A percentile compares a stretch with the other conserved stretches of the same genome.
Evolutionary conservation across 2,888 invertebrate genomes (phyloP).

Genomic region (Caenorhabditis sp.): DNA sequence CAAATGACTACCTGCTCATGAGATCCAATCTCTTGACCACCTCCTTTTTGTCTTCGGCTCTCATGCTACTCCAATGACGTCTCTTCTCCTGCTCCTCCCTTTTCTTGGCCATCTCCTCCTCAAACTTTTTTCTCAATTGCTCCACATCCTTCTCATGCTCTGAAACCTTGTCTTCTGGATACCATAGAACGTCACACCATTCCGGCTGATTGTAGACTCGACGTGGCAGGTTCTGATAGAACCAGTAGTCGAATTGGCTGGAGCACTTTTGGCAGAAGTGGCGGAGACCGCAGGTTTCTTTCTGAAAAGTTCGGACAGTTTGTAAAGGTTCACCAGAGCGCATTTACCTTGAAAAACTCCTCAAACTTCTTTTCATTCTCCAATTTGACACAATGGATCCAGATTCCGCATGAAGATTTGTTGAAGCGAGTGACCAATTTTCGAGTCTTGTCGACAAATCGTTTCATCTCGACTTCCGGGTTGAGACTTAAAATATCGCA

Average conservation of each 20-base stretch:
- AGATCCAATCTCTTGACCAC: constrained; percentile 6
- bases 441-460: neutral
- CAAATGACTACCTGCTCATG: too few species aligned
- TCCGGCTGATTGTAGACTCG: neutral
- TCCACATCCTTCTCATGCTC: neutral
- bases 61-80: neutral
- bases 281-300: constrained; percentile 1
- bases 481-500: constrained; percentile 13
- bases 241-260: neutral
- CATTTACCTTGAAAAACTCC: neutral
- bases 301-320: neutral
- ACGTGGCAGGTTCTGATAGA: neutral
- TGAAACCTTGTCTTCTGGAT: neutral
- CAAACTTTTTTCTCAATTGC: neutral
- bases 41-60: neutral
- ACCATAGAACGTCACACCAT: neutral
- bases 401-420: constrained; percentile 1
- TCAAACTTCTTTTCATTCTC: neutral
- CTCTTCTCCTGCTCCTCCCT: neutral
- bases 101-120: neutral
- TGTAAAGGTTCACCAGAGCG: neutral
- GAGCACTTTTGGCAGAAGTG: constrained; percentile 5
- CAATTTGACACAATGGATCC: constrained; percentile 8
- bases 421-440: neutral
- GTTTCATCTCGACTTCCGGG: neutral